A percentile compares a stretch with the other conserved stretches of the same genome.
phyloP scores from a whole-genome alignment of 1,140 invertebrate genomes.

The Leptopilina clavipes region DNA sequence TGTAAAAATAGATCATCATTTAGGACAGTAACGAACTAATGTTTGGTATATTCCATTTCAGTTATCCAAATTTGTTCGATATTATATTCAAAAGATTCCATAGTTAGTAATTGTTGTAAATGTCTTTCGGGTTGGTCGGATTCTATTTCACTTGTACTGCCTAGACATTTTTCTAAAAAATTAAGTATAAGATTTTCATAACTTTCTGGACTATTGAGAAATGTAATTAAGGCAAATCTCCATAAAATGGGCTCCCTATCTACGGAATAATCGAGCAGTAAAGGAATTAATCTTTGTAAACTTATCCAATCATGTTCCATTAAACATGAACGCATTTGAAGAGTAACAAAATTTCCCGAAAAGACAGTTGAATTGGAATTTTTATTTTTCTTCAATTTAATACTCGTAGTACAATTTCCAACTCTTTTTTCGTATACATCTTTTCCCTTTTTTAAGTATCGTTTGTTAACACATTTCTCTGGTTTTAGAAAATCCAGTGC shows the following conservation, averaged over 20 bases:
- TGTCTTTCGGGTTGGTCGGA: neutral
- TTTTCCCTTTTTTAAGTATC: neutral
- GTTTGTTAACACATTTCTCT: neutral
- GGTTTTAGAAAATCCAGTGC: constrained; percentile 22
- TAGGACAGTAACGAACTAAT: too few relatives aligned
- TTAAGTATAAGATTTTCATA: constrained; percentile 31
- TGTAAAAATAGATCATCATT: too few relatives aligned
- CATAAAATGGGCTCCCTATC: constrained; percentile 47
- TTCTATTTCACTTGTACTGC: constrained; percentile 35
- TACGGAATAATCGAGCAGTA: constrained; percentile 40
- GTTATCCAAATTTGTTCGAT: neutral
- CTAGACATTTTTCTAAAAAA: constrained; percentile 50
- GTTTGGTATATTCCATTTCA: neutral
- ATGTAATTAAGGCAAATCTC: constrained; percentile 48
- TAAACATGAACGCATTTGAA: constrained; percentile 46
- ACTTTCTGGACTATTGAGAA: constrained; percentile 49
- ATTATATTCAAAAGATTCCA: neutral
- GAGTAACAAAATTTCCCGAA: constrained; percentile 32
- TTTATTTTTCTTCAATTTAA: neutral
- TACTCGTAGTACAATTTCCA: constrained; percentile 12
- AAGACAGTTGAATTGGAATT: constrained; percentile 27
- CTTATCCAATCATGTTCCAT: constrained; percentile 49
- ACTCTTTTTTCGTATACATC: neutral
- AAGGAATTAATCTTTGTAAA: constrained; percentile 46
- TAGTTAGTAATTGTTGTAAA: constrained; percentile 20